These are phyloP conservation scores for Sminthurides aquaticus DNA, from an alignment of 2,888 invertebrate species.

Conservation along the genomic window DNA sequence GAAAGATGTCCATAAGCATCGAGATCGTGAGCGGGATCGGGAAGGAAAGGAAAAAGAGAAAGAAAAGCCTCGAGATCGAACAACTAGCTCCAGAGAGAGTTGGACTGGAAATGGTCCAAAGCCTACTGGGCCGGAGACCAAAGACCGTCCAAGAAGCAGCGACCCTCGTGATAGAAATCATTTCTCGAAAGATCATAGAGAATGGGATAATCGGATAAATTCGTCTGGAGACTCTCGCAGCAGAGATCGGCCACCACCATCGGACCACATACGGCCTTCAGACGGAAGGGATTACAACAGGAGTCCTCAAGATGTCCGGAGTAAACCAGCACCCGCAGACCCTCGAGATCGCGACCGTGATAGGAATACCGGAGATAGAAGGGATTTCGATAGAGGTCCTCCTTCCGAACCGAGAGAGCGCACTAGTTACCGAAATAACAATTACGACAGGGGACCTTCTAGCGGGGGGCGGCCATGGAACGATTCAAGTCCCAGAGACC, in stretches of 20 bases:
- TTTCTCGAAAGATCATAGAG: slow-evolving; percentile 3
- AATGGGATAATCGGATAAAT: slow-evolving; percentile 3
- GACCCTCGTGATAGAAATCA: slow-evolving; percentile 4
- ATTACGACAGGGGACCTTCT: not conserved
- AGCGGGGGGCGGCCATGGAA: slow-evolving; percentile 8
- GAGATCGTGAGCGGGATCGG: slow-evolving; percentile 20
- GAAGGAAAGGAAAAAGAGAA: slow-evolving; percentile 26
- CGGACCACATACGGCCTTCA: not conserved
- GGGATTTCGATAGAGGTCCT: slow-evolving; percentile 27
- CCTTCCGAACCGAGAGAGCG: slow-evolving; percentile 14
- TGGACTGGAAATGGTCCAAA: not conserved
- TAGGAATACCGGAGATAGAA: not conserved
- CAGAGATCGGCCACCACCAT: not conserved
- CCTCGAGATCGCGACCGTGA: not conserved
- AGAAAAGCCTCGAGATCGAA: slow-evolving; percentile 20
- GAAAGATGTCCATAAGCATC: slow-evolving; percentile 12
- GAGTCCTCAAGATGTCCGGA: not conserved
- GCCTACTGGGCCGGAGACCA: not conserved
- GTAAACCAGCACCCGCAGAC: not conserved
- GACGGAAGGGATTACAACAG: not conserved
- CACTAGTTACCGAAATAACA: not conserved
- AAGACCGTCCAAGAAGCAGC: slow-evolving; percentile 7
- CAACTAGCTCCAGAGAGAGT: slow-evolving; percentile 9
- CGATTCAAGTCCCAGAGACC: slow-evolving; percentile 9
- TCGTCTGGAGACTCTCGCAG: not conserved